Conservation (phyloP, 2,888 invertebrate species). For the Octodonta nipae region DNA sequence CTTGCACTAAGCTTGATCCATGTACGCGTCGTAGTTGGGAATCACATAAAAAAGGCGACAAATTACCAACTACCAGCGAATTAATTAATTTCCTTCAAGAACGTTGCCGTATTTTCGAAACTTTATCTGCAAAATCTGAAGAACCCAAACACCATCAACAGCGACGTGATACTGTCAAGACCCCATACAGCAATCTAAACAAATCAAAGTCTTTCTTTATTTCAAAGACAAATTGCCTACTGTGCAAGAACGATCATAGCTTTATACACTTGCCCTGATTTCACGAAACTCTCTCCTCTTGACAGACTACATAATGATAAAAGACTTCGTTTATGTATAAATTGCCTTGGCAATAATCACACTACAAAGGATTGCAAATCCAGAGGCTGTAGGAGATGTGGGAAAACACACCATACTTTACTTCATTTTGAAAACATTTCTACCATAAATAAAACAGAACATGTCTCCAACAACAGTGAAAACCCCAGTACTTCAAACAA, state of each 20-base stretch:
- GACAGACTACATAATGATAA: neutral
- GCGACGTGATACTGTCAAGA: too few species aligned
- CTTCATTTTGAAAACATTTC: neutral
- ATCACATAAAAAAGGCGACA: too few species aligned
- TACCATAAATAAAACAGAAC: too few species aligned
- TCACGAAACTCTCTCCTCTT: neutral
- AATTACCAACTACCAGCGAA: neutral
- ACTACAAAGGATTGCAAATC: slow-evolving; percentile 2
- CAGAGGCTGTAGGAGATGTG: neutral
- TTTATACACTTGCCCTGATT: neutral
- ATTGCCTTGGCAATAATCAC: neutral
- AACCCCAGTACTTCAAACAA: neutral
- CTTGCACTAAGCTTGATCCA: slow-evolving; percentile 3
- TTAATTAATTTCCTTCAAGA: neutral
- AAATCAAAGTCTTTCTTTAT: neutral
- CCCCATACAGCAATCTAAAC: too few species aligned
- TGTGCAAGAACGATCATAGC: neutral
- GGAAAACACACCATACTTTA: neutral
- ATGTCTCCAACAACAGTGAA: too few species aligned
- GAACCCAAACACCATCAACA: neutral
- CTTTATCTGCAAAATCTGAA: neutral
- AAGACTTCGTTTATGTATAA: neutral
- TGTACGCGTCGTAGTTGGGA: slow-evolving; percentile 2
- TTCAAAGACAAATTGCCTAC: neutral
- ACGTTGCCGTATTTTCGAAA: neutral